Evolutionary conservation across 2,113 vertebrate genomes (phyloP).

Genomic region (Apodemus sylvaticus): DNA sequence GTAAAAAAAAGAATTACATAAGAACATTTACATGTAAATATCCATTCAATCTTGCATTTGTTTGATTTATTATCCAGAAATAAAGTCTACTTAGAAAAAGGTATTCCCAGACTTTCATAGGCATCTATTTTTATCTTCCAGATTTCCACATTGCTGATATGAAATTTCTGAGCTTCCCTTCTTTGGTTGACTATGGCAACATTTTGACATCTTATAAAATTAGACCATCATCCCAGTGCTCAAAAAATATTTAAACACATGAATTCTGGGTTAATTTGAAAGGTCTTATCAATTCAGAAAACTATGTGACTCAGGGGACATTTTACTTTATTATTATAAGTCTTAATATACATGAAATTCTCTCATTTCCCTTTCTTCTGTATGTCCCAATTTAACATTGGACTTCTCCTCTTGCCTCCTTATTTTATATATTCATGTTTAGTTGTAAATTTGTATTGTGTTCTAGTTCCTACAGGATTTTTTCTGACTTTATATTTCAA

Average conservation of each 20-base stretch:
- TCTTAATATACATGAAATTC: rapidly evolving
- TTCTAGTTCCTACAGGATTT: background rate
- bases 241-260: background rate
- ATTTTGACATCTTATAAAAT: background rate
- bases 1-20: no score
- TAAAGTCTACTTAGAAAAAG: background rate
- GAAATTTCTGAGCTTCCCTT: background rate
- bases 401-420: background rate
- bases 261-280: background rate
- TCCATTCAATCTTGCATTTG: background rate
- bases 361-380: background rate
- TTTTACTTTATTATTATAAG: background rate
- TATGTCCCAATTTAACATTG: background rate
- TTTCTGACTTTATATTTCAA: background rate
- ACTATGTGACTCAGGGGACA: background rate
- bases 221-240: background rate
- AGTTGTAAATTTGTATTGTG: background rate
- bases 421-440: background rate
- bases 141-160: background rate
- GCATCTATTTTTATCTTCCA: background rate
- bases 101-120: background rate
- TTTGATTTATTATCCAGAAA: background rate
- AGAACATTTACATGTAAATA: no score
- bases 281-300: background rate
- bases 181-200: background rate